phyloP scores from a whole-genome alignment of 2,888 invertebrate species.

The Tenthredo notha region DNA sequence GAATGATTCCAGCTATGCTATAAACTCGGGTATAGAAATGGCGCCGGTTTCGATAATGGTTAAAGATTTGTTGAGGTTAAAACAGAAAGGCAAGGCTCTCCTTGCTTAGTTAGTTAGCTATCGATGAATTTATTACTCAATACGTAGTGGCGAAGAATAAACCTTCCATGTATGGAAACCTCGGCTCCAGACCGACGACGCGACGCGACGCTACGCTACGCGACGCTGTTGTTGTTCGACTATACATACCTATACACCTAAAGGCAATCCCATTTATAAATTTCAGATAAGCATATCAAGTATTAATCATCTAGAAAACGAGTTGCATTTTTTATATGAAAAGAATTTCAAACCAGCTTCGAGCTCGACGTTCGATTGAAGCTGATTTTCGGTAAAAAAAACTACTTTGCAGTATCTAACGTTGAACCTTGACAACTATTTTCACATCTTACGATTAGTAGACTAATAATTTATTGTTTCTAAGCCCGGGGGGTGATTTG shows the following conservation, averaged over 20 bases:
- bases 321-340: neutral
- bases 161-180: conserved; percentile 54
- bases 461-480: conserved; percentile 28
- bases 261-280: conserved; percentile 37
- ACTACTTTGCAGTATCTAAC: neutral
- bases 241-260: neutral
- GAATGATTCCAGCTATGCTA: neutral
- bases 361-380: neutral
- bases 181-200: conserved; percentile 52
- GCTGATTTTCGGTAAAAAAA: neutral
- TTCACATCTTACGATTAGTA: neutral
- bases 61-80: conserved; percentile 53
- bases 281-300: neutral
- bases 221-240: conserved; percentile 26
- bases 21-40: neutral
- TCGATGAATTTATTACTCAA: conserved; percentile 57
- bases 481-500: conserved; percentile 9
- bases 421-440: neutral
- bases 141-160: conserved; percentile 53
- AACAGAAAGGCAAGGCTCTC: conserved; percentile 49
- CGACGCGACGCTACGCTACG: neutral
- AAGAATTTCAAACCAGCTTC: neutral
- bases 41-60: conserved; percentile 39
- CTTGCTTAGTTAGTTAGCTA: conserved; percentile 39
- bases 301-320: neutral